phyloP scores from a whole-genome alignment of 1,140 invertebrate species.

The Ericerus pela region DNA sequence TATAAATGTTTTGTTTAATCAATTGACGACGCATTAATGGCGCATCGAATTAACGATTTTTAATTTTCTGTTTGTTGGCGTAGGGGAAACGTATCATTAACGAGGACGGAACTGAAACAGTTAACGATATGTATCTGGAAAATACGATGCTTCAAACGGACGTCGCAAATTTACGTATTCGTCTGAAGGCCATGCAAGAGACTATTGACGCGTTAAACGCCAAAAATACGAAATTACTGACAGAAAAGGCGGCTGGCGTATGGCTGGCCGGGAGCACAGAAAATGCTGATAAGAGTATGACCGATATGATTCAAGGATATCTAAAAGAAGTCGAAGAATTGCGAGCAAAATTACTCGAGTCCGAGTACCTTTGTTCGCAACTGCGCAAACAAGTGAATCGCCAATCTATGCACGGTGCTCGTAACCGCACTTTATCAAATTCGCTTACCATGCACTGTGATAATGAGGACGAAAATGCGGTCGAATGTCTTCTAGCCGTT shows the following conservation, averaged over 20 bases:
- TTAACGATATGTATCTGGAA: slow-evolving; percentile 92
- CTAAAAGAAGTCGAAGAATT: slow-evolving; percentile 83
- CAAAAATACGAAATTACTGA: slow-evolving; percentile 61
- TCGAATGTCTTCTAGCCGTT: slow-evolving; percentile 38
- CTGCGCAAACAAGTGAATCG: slow-evolving; percentile 37
- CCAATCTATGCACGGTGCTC: slow-evolving; percentile 12
- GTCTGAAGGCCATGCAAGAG: slow-evolving; percentile 82
- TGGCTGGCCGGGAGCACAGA: slow-evolving; percentile 6
- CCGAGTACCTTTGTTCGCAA: slow-evolving; percentile 68
- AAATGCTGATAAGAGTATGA: slow-evolving; percentile 39
- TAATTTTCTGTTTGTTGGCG: too few species aligned
- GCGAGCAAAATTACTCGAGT: slow-evolving; percentile 69
- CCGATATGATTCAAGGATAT: slow-evolving; percentile 63
- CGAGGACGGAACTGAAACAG: slow-evolving; percentile 65
- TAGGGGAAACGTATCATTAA: slow-evolving; percentile 78
- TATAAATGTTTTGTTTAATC: too few species aligned
- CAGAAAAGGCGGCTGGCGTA: slow-evolving; percentile 47
- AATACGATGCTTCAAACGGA: slow-evolving; percentile 86
- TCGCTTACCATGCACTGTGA: not conserved
- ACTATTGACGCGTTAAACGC: slow-evolving; percentile 79
- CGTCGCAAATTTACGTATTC: slow-evolving; percentile 64
- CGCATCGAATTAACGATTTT: too few species aligned
- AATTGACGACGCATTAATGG: too few species aligned
- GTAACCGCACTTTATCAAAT: slow-evolving; percentile 18
- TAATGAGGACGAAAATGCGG: slow-evolving; percentile 5